Evolutionary conservation across 2,797 vertebrate genomes (phyloP).

Genomic region (Sebastiscus tertius): DNA sequence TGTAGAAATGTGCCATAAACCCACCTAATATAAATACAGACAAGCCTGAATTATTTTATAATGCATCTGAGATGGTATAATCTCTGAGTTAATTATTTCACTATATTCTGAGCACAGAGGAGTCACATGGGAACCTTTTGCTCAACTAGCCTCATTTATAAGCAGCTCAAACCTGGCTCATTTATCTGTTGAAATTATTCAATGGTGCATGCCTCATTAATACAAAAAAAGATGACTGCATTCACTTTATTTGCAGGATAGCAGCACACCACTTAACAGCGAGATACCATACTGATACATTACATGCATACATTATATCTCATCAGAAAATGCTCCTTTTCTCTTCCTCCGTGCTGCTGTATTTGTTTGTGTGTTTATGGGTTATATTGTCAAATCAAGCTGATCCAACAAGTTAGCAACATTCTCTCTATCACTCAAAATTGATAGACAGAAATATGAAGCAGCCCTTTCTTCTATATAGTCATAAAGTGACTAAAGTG

Average conservation of each 20-base stretch:
- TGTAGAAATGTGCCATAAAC: neutral
- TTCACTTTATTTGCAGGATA: conserved; percentile 33
- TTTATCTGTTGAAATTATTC: conserved; percentile 73
- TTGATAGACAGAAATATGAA: neutral
- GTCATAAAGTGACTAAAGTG: neutral
- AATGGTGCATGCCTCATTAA: conserved; percentile 60
- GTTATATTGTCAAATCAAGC: neutral
- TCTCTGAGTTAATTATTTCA: conserved; percentile 61
- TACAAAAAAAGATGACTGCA: conserved; percentile 52
- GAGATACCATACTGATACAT: neutral
- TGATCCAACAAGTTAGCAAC: neutral
- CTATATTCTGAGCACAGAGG: conserved; percentile 41
- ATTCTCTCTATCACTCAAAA: neutral
- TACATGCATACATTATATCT: neutral
- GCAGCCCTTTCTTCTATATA: neutral
- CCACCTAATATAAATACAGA: neutral
- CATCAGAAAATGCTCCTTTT: neutral
- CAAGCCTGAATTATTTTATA: conserved; percentile 12
- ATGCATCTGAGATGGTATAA: conserved; percentile 18
- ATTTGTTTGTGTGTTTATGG: neutral
- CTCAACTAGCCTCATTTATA: conserved; percentile 68
- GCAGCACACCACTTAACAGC: conserved; percentile 24
- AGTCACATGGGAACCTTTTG: conserved; percentile 65
- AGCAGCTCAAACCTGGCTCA: conserved; percentile 60
- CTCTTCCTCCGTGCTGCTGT: neutral